Evolutionary conservation across 2,113 vertebrate genomes (phyloP).

Genomic region (Verasper variegatus): DNA sequence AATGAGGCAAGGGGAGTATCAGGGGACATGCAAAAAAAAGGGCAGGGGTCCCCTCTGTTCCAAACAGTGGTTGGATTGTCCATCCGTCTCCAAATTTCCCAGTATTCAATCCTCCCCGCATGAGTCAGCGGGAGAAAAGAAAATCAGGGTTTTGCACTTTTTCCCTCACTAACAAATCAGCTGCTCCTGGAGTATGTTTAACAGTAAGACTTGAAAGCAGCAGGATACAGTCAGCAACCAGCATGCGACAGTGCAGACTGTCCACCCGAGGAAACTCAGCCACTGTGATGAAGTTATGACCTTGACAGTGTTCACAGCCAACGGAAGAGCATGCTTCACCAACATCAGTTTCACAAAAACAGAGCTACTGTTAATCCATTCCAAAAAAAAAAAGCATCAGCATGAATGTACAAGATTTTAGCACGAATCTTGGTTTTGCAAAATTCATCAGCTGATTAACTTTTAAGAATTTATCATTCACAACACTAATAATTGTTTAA

Average conservation of each 20-base stretch:
- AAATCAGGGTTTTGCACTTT: background rate
- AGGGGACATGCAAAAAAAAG: background rate
- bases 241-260: conserved; percentile 19
- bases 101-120: background rate
- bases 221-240: conserved; percentile 26
- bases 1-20: background rate
- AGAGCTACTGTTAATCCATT: background rate
- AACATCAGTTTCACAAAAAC: background rate
- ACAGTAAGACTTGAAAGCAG: conserved; percentile 38
- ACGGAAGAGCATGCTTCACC: background rate
- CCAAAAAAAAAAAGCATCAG: too few species aligned
- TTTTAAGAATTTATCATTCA: background rate
- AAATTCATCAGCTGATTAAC: background rate
- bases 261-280: conserved; percentile 2
- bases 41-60: background rate
- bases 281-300: conserved; percentile 14
- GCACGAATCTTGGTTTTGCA: background rate
- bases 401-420: background rate
- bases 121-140: background rate
- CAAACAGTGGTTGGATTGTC: background rate
- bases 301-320: conserved; percentile 34
- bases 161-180: conserved; percentile 4
- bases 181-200: conserved; percentile 24
- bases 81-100: background rate
- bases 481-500: background rate